A percentile compares a stretch with the other conserved stretches of the same genome.
Conservation (phyloP, 2,797 vertebrate species). For the Phataginus tricuspis region DNA sequence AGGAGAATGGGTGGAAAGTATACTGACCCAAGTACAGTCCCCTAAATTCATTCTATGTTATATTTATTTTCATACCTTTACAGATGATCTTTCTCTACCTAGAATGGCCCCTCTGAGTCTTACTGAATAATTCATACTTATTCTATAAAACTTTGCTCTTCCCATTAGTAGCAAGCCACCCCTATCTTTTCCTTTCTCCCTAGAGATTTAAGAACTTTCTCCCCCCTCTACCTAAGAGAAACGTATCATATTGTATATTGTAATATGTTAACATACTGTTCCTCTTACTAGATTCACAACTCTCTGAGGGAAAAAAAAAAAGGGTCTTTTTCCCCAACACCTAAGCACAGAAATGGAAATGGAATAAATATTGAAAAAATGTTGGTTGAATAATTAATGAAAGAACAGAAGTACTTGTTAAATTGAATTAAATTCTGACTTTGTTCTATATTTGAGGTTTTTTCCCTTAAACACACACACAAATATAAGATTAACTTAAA, state of each 20-base stretch:
- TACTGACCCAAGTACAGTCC: neutral
- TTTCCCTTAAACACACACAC: neutral
- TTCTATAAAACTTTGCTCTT: neutral
- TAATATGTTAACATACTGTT: neutral
- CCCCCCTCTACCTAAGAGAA: neutral
- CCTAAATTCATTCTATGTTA: neutral
- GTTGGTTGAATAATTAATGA: neutral
- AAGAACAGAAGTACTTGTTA: neutral
- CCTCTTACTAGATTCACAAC: neutral
- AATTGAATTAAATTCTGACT: neutral
- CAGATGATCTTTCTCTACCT: neutral
- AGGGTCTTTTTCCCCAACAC: neutral
- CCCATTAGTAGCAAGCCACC: neutral
- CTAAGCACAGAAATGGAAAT: conserved; percentile 19
- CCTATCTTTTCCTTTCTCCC: neutral
- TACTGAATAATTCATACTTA: neutral
- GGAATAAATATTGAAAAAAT: neutral
- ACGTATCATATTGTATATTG: neutral
- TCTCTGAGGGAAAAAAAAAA: neutral
- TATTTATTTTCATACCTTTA: neutral
- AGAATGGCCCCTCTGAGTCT: neutral
- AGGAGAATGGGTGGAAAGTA: neutral
- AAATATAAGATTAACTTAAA: conserved; percentile 28
- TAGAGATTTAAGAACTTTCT: neutral
- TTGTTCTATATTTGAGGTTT: neutral